phyloP scores from a whole-genome alignment of 2,888 invertebrate species.

The Apotomis turbidana region DNA sequence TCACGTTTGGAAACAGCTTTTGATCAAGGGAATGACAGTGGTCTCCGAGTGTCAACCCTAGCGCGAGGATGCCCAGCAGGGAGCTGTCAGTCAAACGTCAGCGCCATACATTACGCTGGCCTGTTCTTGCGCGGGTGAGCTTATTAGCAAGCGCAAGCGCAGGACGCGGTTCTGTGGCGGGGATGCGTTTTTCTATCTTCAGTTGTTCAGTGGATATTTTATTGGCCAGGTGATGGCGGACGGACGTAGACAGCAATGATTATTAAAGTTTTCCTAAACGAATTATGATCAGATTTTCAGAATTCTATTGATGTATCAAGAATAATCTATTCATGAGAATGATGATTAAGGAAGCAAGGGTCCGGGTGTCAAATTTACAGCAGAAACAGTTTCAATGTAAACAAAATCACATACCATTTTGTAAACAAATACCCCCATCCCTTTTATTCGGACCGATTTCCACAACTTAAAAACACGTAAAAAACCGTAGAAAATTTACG shows the following conservation, averaged over 20 bases:
- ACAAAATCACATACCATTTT: background rate
- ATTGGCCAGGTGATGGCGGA: background rate
- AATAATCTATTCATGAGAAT: no score
- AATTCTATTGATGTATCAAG: no score
- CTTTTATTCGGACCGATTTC: constrained; percentile 15
- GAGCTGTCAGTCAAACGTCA: constrained; percentile 67
- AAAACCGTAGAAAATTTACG: constrained; percentile 38
- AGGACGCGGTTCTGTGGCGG: constrained; percentile 1
- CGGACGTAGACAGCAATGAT: no score
- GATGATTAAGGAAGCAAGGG: no score
- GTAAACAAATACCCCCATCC: constrained; percentile 16
- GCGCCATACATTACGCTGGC: constrained; percentile 52
- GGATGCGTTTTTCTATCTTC: constrained; percentile 14
- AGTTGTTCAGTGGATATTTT: constrained; percentile 18
- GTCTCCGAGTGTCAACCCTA: constrained; percentile 23
- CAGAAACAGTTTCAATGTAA: background rate
- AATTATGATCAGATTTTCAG: no score
- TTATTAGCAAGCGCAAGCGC: constrained; percentile 37
- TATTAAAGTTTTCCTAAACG: no score
- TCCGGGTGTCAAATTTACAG: no score
- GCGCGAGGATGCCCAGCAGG: constrained; percentile 54
- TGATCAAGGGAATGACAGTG: no score
- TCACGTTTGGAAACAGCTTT: no score
- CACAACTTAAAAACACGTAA: constrained; percentile 39
- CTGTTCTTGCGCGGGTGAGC: constrained; percentile 51